A percentile compares a stretch with the other conserved stretches of the same genome.
Evolutionary conservation across 2,797 vertebrate genomes (phyloP).

Genomic region (Podargus strigoides): DNA sequence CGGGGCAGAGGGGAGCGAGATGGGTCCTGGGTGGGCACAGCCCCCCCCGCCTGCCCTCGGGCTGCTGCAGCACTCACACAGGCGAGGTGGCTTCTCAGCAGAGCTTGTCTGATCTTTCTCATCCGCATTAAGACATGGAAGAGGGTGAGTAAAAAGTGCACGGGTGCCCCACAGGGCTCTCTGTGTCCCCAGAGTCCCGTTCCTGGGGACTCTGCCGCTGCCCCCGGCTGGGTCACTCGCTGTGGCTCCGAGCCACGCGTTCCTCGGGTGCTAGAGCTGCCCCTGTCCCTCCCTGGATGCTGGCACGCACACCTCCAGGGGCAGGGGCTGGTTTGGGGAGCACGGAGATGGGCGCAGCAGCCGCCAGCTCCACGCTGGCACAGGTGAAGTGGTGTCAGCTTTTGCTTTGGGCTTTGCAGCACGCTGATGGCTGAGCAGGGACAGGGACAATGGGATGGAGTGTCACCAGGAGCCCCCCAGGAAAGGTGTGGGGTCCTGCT

Average conservation of each 20-base stretch:
- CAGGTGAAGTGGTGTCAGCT: background rate
- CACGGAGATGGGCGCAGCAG: background rate
- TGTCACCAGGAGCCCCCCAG: background rate
- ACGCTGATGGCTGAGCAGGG: rapidly evolving
- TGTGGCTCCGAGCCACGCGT: rapidly evolving
- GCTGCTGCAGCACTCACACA: background rate
- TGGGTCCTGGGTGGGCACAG: rapidly evolving
- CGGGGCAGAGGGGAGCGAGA: background rate
- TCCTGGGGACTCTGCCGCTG: background rate
- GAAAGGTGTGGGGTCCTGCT: background rate
- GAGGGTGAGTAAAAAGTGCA: background rate
- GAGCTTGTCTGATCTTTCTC: background rate
- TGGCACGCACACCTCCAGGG: rapidly evolving
- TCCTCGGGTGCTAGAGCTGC: background rate
- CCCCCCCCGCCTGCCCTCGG: rapidly evolving
- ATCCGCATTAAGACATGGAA: rapidly evolving
- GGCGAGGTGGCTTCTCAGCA: background rate
- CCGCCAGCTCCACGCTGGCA: rapidly evolving
- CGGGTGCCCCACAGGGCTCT: rapidly evolving
- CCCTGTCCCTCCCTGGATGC: rapidly evolving
- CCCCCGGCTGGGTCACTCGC: background rate
- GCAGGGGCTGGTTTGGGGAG: too few species aligned
- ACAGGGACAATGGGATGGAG: rapidly evolving
- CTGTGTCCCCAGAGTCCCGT: background rate
- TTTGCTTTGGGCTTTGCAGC: background rate